Evolutionary conservation across 2,888 invertebrate genomes (phyloP), one percentile per base, ranked within the genome.

Genomic region (Gasteruption jaculator): DNA sequence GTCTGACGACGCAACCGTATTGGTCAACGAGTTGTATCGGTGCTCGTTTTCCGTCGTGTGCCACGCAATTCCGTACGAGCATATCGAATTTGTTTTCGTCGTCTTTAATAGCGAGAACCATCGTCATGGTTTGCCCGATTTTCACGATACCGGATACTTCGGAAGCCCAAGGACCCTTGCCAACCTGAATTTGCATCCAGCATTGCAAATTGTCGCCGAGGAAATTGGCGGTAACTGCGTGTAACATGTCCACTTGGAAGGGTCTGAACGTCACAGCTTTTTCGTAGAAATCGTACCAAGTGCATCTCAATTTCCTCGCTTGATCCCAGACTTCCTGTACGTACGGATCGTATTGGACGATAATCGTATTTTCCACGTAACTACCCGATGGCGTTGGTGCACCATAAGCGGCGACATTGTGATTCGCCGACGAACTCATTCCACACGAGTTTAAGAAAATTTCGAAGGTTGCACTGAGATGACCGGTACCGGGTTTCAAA

Each of bases 101-200:
- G 57, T 93, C 93, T 72, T 93, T 93, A 61, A 93, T 93, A 15
- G 93, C 93, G 45, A 93, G 75, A 8, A 93, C 93, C 93, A 93
- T 93, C 8, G 93, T 93, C 93, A 93, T 93, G 0, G 93, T 93
- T 69, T 93, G 93, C 16, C 93, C 93, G 53, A 93, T 93, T 74
- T 93, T 93, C 7, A 93, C 93, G 61, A 93, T 91, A 39, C 93
- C 93, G 1, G 91, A 91, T 21, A 93, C 93, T 73, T 93, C 93
- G 10, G 91, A 91, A n/a, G 93, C 93, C 93, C 93, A 93, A 1
- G 93, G 93, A 52, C 93, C 93, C 69, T 93, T 93, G 41, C 93
- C 93, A 31, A 92, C 92, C 73, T 93, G 93, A 58, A 93, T 93
- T 73, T 93, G 93, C 93, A 93, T 93, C 93, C 93, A 93, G 73